These are phyloP conservation scores for Thymelicus acteon DNA, from an alignment of 2,888 invertebrate species.

Conservation along the genomic window DNA sequence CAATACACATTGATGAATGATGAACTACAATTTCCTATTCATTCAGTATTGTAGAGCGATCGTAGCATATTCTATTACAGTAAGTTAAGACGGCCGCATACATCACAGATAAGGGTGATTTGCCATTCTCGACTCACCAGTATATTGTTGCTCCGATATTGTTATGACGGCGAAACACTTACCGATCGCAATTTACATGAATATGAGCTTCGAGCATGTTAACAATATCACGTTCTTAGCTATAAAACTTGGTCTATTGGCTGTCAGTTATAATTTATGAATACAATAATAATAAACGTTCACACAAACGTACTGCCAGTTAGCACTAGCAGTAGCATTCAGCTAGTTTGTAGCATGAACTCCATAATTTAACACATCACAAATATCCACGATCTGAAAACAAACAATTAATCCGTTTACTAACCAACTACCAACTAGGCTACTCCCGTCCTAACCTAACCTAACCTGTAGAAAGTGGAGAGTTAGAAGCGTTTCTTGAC, in stretches of 20 bases:
- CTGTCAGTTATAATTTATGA: not conserved
- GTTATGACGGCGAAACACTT: slow-evolving; percentile 10
- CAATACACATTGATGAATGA: not conserved
- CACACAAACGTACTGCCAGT: no score
- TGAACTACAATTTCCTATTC: slow-evolving; percentile 1
- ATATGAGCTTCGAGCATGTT: slow-evolving; percentile 4
- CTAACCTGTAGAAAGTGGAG: no score
- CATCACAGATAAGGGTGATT: slow-evolving; percentile 4
- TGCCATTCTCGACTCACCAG: not conserved
- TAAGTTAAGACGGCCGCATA: slow-evolving; percentile 9
- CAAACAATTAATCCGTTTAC: no score
- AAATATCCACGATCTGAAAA: no score
- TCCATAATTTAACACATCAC: no score
- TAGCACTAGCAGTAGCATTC: no score
- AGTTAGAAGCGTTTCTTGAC: no score
- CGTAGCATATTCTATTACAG: slow-evolving; percentile 3
- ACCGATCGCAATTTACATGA: slow-evolving; percentile 10
- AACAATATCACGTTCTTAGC: slow-evolving; percentile 3
- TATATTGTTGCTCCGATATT: not conserved
- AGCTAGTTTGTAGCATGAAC: no score
- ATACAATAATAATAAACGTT: not conserved
- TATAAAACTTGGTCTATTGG: not conserved
- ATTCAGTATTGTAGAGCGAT: not conserved
- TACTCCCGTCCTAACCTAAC: no score
- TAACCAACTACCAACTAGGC: no score